Conservation (phyloP, 1,140 invertebrate species). For the Diprion similis region DNA sequence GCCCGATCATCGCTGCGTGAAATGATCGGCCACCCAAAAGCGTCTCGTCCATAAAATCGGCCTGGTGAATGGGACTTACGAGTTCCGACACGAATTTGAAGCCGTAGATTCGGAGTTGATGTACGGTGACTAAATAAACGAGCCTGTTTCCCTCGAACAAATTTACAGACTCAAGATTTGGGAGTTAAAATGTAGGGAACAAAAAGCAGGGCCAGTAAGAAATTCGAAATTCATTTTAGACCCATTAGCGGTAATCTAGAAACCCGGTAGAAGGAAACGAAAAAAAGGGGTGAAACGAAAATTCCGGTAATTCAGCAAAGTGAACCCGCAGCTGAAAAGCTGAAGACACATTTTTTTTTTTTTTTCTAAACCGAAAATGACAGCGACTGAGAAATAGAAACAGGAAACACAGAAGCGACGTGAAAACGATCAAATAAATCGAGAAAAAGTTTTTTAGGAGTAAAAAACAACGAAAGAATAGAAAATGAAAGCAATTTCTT, state of each 20-base stretch:
- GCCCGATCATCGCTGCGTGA: constrained; percentile 34
- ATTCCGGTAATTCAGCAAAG: not conserved
- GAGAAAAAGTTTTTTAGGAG: not conserved
- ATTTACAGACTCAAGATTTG: not conserved
- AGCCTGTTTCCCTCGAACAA: constrained; percentile 4
- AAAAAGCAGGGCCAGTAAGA: not conserved
- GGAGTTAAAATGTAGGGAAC: no score
- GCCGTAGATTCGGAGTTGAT: not conserved
- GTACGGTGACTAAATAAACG: no score
- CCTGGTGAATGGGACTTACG: constrained; percentile 12
- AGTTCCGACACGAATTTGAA: not conserved
- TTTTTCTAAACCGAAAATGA: not conserved
- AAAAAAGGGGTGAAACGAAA: not conserved
- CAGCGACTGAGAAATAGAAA: no score
- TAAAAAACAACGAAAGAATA: no score
- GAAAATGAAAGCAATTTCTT: not conserved
- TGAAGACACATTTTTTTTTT: not conserved
- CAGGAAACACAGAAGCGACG: not conserved
- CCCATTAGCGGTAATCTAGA: not conserved
- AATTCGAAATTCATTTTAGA: not conserved
- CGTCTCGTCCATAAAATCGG: constrained; percentile 15
- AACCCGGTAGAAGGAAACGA: not conserved
- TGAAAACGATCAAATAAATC: not conserved
- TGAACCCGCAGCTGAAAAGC: not conserved
- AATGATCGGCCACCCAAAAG: constrained; percentile 35